Conservation (phyloP, 2,797 vertebrate species). For the Amblyraja radiata region DNA sequence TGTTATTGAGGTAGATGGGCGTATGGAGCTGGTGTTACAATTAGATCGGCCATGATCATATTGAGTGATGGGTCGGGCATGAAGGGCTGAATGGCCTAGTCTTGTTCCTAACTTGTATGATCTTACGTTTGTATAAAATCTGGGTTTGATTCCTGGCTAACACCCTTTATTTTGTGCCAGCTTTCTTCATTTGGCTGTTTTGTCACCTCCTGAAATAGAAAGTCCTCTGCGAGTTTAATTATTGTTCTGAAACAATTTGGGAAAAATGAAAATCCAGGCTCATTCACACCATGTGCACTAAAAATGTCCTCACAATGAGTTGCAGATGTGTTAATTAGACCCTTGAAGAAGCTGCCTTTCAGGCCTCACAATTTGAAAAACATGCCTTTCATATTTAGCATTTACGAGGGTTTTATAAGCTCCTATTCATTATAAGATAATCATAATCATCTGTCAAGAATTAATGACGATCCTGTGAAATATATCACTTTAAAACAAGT, state of each 20-base stretch:
- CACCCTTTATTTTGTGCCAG: neutral
- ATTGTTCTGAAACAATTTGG: neutral
- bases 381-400: neutral
- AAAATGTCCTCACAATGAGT: neutral
- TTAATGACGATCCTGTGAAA: neutral
- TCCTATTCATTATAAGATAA: neutral
- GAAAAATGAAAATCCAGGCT: neutral
- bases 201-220: neutral
- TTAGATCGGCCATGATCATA: too few species aligned
- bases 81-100: too few species aligned
- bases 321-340: neutral
- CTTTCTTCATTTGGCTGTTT: neutral
- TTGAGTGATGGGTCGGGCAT: too few species aligned
- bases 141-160: neutral
- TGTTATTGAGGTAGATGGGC: too few species aligned
- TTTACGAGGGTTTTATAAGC: neutral
- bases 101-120: too few species aligned
- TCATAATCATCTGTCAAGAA: neutral
- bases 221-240: neutral
- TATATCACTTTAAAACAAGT: neutral
- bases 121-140: neutral
- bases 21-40: too few species aligned
- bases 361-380: neutral
- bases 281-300: neutral
- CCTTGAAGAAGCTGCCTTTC: neutral